Evolutionary conservation across 1,140 invertebrate genomes (phyloP), one percentile per base, ranked within the genome.

Genomic region (Drosophila nigromelanica): DNA sequence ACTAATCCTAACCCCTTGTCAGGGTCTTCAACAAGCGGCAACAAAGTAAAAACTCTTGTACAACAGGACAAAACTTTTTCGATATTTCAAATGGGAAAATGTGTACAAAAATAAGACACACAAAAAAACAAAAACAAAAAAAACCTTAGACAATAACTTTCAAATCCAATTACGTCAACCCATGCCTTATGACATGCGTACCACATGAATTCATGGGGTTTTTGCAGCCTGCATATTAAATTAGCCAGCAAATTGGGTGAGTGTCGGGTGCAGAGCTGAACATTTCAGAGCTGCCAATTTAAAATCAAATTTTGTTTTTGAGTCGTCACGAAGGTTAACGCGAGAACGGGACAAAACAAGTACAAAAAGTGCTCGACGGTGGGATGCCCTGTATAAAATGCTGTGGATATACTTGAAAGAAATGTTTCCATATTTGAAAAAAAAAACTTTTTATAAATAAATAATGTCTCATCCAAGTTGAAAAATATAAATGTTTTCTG

Each of bases 201-300:
- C 48, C 52, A 61, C 59, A 72, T 54, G 35, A 40, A 61, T 71
- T 70, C 67, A 42, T 37, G 43, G 51, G 45, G 52, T 74, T 64
- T 69, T 52, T 86, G 78, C 76, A 62, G 70, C 50, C 74, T 87
- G 82, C 83, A 87, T 87, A 89, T 87, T 89, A 87, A 87, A 87
- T 89, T 86, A 85, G 82, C 81, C 74, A 62, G 78, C 52, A 86
- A 86, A 85, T 85, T 85, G 80, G 61, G 55, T 86, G 60, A 66
- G 59, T 62, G 35, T 21, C 61, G 68, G 69, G 56, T 50, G 47
- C 27, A 47, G 58, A 67, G 21, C 54, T 55, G 58, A 78, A 67
- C 69, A 45, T 72, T 78, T 72, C 27, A 15, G 5, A 33, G 14
- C 52, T 71, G 66, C 62, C 80, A 85, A 85, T 80, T 86, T 73